These are phyloP conservation scores for Zootermopsis nevadensis DNA, from an alignment of 2,888 invertebrate genomes.

Conservation along the genomic window DNA sequence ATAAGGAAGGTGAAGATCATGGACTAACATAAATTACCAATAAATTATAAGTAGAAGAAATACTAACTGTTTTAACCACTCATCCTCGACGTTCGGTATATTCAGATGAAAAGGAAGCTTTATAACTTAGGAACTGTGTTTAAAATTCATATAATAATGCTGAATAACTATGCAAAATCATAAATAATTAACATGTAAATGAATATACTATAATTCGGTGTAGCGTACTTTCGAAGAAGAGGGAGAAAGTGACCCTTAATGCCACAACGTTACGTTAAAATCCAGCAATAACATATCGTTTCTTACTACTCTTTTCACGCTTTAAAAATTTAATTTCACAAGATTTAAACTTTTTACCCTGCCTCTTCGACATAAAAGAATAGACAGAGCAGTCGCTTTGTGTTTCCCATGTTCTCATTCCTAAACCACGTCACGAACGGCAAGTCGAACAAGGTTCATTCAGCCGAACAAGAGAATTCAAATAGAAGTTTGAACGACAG, in stretches of 20 bases:
- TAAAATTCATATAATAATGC: too few relatives aligned
- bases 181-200: too few relatives aligned
- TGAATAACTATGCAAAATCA: too few relatives aligned
- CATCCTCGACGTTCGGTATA: too few relatives aligned
- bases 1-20: too few relatives aligned
- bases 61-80: too few relatives aligned
- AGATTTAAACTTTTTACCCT: slow-evolving; percentile 24
- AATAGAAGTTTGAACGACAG: slow-evolving; percentile 42
- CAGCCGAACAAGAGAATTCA: slow-evolving; percentile 34
- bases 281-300: not conserved
- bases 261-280: not conserved
- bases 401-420: slow-evolving; percentile 4
- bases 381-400: not conserved
- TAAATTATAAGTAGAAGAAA: too few relatives aligned
- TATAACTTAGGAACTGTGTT: too few relatives aligned
- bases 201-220: too few relatives aligned
- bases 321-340: slow-evolving; percentile 4
- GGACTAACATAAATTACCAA: too few relatives aligned
- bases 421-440: slow-evolving; percentile 11
- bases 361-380: not conserved
- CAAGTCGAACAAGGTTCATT: slow-evolving; percentile 40
- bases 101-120: too few relatives aligned
- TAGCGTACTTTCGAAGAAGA: not conserved
- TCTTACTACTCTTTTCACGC: not conserved
- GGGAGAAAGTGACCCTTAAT: not conserved